These are phyloP conservation scores for Zenarchopterus dispar DNA, from an alignment of 2,797 vertebrate species.

Conservation along the genomic window DNA sequence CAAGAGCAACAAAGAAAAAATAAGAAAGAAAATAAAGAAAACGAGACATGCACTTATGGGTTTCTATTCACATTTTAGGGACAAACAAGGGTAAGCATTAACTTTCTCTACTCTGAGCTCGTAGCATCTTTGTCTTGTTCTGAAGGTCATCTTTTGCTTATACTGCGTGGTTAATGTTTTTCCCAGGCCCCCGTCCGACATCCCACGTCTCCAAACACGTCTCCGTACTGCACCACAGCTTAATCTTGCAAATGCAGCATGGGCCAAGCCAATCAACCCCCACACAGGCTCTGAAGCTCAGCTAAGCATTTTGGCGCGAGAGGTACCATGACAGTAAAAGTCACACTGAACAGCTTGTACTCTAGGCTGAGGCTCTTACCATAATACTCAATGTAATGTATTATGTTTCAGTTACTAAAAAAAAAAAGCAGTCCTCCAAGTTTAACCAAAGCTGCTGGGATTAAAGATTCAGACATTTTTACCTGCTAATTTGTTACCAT, in stretches of 20 bases:
- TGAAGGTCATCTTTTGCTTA: constrained; percentile 75
- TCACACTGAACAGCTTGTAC: constrained; percentile 9
- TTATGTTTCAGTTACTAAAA: constrained; percentile 7
- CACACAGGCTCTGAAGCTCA: constrained; percentile 32
- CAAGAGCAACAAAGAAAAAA: constrained; percentile 23
- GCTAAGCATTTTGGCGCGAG: constrained; percentile 53
- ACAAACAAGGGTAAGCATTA: constrained; percentile 58
- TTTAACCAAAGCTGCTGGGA: constrained; percentile 15
- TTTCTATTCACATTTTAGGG: constrained; percentile 45
- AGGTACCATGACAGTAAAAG: constrained; percentile 35
- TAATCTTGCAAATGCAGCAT: constrained; percentile 78
- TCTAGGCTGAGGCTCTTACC: constrained; percentile 2
- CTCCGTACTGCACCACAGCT: constrained; percentile 69
- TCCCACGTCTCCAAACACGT: constrained; percentile 55
- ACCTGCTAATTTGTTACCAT: constrained; percentile 15
- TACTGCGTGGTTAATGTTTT: constrained; percentile 63
- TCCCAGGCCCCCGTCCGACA: constrained; percentile 65
- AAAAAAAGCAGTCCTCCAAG: constrained; percentile 1
- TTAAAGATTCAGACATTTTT: constrained; percentile 25
- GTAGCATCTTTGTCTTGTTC: constrained; percentile 55
- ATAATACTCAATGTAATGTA: neutral
- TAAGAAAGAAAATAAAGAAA: neutral
- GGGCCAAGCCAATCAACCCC: constrained; percentile 68
- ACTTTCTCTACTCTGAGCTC: constrained; percentile 71
- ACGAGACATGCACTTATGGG: constrained; percentile 9